Evolutionary conservation across 2,797 vertebrate species (phyloP).

Genomic region (Acanthis flammea): DNA sequence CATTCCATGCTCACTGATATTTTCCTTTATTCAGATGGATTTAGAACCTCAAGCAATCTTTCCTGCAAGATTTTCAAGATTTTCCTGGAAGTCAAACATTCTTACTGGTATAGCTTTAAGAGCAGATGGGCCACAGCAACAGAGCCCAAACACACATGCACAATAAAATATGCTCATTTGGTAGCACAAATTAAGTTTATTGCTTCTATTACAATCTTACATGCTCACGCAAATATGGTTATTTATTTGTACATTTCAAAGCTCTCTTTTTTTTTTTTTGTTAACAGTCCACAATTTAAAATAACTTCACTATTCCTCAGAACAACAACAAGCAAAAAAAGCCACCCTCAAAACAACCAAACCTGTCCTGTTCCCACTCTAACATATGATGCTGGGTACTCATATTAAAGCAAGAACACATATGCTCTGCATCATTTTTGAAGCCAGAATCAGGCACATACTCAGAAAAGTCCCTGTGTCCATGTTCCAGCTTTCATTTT

Average conservation of each 20-base stretch:
- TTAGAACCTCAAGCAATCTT: not conserved
- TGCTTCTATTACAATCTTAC: not conserved
- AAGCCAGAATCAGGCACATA: not conserved
- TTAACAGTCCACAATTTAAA: not conserved
- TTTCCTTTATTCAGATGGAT: not conserved
- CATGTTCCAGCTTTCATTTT: not conserved
- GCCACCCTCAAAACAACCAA: not conserved
- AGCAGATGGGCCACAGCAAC: conserved; percentile 2
- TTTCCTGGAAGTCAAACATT: not conserved
- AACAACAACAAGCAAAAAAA: not conserved
- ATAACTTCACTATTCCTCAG: not conserved
- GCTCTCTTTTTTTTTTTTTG: not conserved
- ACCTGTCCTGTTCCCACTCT: not conserved
- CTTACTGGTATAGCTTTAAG: not conserved
- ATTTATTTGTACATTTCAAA: not conserved
- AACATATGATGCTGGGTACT: not conserved
- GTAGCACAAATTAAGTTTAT: not conserved
- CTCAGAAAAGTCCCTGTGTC: not conserved
- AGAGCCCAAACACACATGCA: not conserved
- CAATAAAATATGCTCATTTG: not conserved
- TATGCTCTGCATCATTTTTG: not conserved
- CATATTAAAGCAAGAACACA: not conserved
- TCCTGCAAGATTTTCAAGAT: not conserved
- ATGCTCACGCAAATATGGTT: not conserved
- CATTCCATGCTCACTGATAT: not conserved